These are phyloP conservation scores for Porites lobata DNA, from an alignment of 92 coral and sea anemone species.

Conservation along the genomic window DNA sequence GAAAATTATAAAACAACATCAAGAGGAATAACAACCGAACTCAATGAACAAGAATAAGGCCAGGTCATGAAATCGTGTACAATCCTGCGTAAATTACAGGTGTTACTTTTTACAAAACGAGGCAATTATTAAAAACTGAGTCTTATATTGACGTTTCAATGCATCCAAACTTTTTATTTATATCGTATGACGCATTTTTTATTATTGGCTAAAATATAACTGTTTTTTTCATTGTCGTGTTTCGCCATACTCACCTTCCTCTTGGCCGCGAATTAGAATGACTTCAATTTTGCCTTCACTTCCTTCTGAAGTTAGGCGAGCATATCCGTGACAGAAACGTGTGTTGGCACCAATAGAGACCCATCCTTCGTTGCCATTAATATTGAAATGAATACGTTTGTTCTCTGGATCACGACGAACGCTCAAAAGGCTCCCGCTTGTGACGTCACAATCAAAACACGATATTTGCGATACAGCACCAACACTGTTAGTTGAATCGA, in stretches of 20 bases:
- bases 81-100: too few relatives aligned
- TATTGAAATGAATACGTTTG: background rate
- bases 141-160: too few relatives aligned
- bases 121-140: too few relatives aligned
- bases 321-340: constrained; percentile 7
- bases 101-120: too few relatives aligned
- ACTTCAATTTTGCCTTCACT: background rate
- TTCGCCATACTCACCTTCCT: background rate
- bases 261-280: background rate
- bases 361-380: background rate
- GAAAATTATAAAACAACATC: too few relatives aligned
- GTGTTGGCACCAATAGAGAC: background rate
- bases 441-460: background rate
- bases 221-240: too few relatives aligned
- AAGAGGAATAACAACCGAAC: too few relatives aligned
- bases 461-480: background rate
- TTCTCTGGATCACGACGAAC: constrained; percentile 7
- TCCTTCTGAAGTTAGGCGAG: background rate
- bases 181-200: too few relatives aligned
- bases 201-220: too few relatives aligned
- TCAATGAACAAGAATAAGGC: too few relatives aligned
- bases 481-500: background rate
- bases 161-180: too few relatives aligned
- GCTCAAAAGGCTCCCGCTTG: background rate
- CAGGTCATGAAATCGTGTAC: too few relatives aligned